Percentiles rank a stretch among this genome's conserved stretches.
Evolutionary conservation across 2,113 vertebrate genomes (phyloP).

Genomic region (Vulpes lagopus): DNA sequence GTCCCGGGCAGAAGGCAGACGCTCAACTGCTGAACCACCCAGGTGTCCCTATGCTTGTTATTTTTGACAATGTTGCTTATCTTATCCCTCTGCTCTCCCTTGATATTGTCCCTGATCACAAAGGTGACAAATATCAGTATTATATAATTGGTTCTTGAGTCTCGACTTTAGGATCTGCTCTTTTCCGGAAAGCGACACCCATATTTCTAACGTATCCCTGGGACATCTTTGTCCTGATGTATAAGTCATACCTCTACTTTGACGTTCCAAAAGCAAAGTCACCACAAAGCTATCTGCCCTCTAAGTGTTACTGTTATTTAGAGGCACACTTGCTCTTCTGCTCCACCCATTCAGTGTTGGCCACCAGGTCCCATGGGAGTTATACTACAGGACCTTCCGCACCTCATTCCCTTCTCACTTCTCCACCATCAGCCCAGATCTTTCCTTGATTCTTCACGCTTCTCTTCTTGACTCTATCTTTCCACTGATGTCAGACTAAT

Average conservation of each 20-base stretch:
- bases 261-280: background rate
- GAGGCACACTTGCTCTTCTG: background rate
- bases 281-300: background rate
- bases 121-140: background rate
- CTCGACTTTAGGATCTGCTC: background rate
- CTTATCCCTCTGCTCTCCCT: background rate
- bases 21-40: too few relatives aligned
- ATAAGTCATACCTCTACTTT: background rate
- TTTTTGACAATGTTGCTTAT: background rate
- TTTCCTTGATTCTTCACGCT: too few relatives aligned
- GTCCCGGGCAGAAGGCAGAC: too few relatives aligned
- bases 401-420: background rate
- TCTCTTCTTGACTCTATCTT: background rate
- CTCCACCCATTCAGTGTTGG: rapidly evolving
- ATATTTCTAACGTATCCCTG: background rate
- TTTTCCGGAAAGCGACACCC: background rate
- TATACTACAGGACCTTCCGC: too few relatives aligned
- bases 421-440: background rate
- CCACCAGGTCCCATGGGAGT: background rate
- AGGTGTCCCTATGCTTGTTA: background rate
- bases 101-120: background rate
- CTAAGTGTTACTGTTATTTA: background rate
- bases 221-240: background rate
- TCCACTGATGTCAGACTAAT: background rate
- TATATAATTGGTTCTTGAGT: background rate